Evolutionary conservation across 1,140 invertebrate species (phyloP), one percentile per base, ranked within the genome.

Genomic region (Mamestra configurata): DNA sequence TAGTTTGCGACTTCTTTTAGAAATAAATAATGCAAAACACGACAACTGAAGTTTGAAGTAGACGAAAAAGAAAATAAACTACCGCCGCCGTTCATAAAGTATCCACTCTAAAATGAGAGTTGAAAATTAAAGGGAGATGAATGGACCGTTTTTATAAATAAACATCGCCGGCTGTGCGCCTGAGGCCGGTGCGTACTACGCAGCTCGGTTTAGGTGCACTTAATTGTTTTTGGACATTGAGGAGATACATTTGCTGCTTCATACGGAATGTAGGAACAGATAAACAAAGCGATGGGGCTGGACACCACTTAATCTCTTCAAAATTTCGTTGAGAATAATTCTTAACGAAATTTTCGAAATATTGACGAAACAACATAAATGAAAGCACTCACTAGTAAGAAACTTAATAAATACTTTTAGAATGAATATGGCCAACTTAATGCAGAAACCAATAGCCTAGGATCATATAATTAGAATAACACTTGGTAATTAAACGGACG

Each of bases 81-180:
- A 27, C 13, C 13, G 18, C 31, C n/a, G 18, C 59, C 59, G 59
- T 64, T 64, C 35, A 64, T 64, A 64, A 20, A 11, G 55, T 59
- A 59, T 59, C 59, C 35, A 68, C 57, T 79, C 72, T 77, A 82
- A 80, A 86, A 80, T 78, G 61, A 79, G 76, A 80, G 81, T 80
- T 80, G 79, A 82, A 88, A 88, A 86, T 83, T 79, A 84, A 85
- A 86, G 80, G 84, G 84, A 87, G 81, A 89, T 89, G 88, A 89
- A 90, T 90, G 88, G 84, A 80, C 82, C 82, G 49, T 88, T 86
- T 84, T 87, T 89, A 86, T 87, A 89, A 88, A 89, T 88, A 89
- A 86, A 84, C 82, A 83, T 43, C 75, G 79, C 82, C 73, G 82
- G 77, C 84, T 81, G 79, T 80, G 84, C 86, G 72, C 59, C 77